Evolutionary conservation across 2,113 vertebrate species (phyloP), one percentile per base, ranked within the genome.

Genomic region (Pterocles gutturalis): DNA sequence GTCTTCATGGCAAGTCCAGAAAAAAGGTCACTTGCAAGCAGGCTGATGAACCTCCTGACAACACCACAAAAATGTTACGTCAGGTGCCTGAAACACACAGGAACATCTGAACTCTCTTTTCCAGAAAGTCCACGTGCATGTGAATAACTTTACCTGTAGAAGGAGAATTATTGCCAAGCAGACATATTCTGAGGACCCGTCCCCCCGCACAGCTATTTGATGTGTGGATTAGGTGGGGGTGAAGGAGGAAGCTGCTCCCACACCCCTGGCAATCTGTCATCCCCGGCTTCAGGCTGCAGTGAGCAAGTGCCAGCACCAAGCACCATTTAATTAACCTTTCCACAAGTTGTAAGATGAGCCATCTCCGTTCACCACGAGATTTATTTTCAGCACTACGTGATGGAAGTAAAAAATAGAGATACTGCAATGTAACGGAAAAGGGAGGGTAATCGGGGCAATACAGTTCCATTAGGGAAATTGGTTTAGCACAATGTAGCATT

Each of bases 261-360:
- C 15, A 4, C 86, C 86, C 66, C 54, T 11, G 0, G 48, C 65
- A 80, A 89, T 93, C 94, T 91, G 89, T 91, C 94, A 91, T 61
- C 72, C 86, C 53, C 0, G 2, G n/a, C n/a, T 83, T 79, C 70
- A 66, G 91, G 58, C 77, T 92, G 89, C 73, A 80, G 77, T 13
- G 54, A 94, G 17, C 53, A 67, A 97, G 80, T 49, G 83, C 92
- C 89, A 96, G 83, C 94, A 85, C 89, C 94, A 85, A 8, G 5
- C 71, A 67, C 83, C 83, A 41, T 95, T 94, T 97, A 96, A 95
- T 96, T 95, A 97, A 95, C 83, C 92, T 92, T 90, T 96, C 96
- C 38, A 48, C 81, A 93, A 91, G 83, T 43, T 81, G 90, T 94
- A 93, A 96, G 73, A 92, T 65, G 93, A 97, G 87, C 64, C 60